These are phyloP conservation scores for Allobates femoralis DNA, from an alignment of 2,797 vertebrate species.

Conservation along the genomic window DNA sequence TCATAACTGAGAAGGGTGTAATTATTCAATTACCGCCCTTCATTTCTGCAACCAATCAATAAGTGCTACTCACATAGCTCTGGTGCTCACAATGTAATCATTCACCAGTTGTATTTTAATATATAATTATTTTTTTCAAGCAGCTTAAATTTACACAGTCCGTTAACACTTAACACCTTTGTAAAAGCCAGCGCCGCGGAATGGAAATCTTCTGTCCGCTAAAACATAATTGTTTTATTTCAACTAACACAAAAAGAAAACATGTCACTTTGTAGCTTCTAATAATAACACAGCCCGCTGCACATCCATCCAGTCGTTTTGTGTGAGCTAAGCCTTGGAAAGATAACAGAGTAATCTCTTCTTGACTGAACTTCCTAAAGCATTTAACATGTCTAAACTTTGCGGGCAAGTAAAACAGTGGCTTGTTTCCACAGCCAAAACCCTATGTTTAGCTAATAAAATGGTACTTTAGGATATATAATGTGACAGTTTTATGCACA, in stretches of 20 bases:
- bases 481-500: slow-evolving; percentile 47
- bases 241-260: slow-evolving; percentile 33
- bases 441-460: slow-evolving; percentile 51
- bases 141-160: slow-evolving; percentile 6
- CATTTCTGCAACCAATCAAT: slow-evolving; percentile 33
- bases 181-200: not conserved
- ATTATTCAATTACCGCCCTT: slow-evolving; percentile 44
- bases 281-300: slow-evolving; percentile 48
- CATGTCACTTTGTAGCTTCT: slow-evolving; percentile 40
- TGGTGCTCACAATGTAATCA: not conserved
- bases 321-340: slow-evolving; percentile 48
- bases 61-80: not conserved
- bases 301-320: slow-evolving; percentile 39
- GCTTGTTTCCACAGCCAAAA: slow-evolving; percentile 41
- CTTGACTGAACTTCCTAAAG: slow-evolving; percentile 55
- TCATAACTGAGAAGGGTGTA: slow-evolving; percentile 10
- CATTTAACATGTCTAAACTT: slow-evolving; percentile 38
- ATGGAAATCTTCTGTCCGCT: slow-evolving; percentile 1
- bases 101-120: slow-evolving; percentile 3
- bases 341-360: slow-evolving; percentile 56
- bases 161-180: slow-evolving; percentile 11
- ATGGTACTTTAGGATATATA: slow-evolving; percentile 42
- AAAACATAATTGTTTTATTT: slow-evolving; percentile 34
- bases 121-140: not conserved
- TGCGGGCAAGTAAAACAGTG: slow-evolving; percentile 41